Conservation (phyloP, 2,888 invertebrate genomes). For the Mythimna ferrago region DNA sequence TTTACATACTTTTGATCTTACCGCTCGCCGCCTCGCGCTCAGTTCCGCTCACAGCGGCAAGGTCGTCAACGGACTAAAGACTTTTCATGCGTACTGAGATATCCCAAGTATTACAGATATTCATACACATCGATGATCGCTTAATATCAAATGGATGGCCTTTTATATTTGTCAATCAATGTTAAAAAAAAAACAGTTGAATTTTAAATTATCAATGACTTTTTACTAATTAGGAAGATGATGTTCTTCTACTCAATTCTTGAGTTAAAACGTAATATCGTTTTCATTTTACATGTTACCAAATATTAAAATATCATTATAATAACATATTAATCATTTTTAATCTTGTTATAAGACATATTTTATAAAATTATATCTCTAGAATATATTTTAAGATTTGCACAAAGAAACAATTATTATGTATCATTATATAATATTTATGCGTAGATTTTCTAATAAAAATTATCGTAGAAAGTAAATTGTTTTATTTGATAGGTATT, state of each 20-base stretch:
- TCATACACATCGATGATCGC: no score
- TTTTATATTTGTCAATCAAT: no score
- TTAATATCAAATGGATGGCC: no score
- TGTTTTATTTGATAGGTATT: neutral
- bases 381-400: slow-evolving; percentile 52
- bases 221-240: neutral
- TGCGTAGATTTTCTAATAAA: slow-evolving; percentile 69
- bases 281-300: neutral
- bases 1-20: no score
- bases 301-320: neutral
- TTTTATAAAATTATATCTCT: slow-evolving; percentile 27
- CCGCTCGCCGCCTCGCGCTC: no score
- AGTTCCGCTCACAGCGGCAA: no score
- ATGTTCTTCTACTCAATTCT: neutral
- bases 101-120: no score
- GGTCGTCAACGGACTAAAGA: no score
- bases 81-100: no score
- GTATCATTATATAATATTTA: slow-evolving; percentile 44
- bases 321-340: neutral
- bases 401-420: slow-evolving; percentile 59
- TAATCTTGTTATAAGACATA: slow-evolving; percentile 6
- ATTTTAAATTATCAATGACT: no score
- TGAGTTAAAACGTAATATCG: neutral
- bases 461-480: slow-evolving; percentile 5
- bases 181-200: no score